A percentile compares a stretch with the other conserved stretches of the same genome.
phyloP scores from a whole-genome alignment of 2,113 vertebrate species.

The Paedocypris sp. region DNA sequence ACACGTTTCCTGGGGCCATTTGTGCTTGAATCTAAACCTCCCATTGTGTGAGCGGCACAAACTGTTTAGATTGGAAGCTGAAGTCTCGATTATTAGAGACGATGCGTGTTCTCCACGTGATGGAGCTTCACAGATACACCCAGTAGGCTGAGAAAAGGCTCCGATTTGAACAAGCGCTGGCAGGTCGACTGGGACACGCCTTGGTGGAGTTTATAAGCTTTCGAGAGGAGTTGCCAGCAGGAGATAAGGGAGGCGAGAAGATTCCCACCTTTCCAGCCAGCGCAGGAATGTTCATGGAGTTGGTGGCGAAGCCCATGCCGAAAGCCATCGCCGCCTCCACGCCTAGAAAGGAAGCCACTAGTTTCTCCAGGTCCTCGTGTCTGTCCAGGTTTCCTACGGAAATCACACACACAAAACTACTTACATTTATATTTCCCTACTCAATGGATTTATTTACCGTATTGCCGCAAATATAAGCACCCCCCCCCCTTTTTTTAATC shows the following conservation, averaged over 20 bases:
- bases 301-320: constrained; percentile 93
- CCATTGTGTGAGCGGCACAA: neutral
- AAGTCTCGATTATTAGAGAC: neutral
- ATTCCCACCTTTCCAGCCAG: constrained; percentile 73
- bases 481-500: no score
- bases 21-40: neutral
- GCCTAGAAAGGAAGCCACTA: constrained; percentile 77
- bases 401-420: constrained; percentile 7
- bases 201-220: neutral
- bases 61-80: neutral
- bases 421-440: no score
- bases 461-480: no score
- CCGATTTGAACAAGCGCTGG: neutral
- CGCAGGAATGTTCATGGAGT: constrained; percentile 94
- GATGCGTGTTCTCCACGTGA: neutral
- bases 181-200: neutral
- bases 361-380: constrained; percentile 80
- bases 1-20: neutral
- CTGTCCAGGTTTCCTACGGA: constrained; percentile 79
- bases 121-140: neutral
- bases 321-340: constrained; percentile 89
- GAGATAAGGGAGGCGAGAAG: neutral
- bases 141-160: neutral
- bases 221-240: neutral
- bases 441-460: no score